Percentiles rank a stretch among this genome's conserved stretches.
Evolutionary conservation across 2,113 vertebrate genomes (phyloP).

Genomic region (Motacilla tschutschensis): DNA sequence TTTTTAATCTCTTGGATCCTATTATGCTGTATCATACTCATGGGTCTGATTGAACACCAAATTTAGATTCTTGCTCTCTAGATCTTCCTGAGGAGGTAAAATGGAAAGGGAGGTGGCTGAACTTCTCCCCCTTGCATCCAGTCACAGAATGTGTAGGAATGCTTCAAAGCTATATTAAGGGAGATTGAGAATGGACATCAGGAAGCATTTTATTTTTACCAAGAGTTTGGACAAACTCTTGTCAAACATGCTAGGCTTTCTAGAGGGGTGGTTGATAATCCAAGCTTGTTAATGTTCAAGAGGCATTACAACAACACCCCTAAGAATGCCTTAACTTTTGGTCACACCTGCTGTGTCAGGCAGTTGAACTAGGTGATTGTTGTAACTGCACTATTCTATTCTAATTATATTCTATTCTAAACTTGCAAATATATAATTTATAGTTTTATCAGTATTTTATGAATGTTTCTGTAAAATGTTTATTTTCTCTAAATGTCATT

Average conservation of each 20-base stretch:
- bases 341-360: not conserved
- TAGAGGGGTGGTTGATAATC: rapidly evolving
- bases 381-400: not conserved
- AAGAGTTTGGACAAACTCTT: not conserved
- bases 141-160: rapidly evolving
- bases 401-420: not conserved
- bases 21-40: not conserved
- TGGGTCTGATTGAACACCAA: rapidly evolving
- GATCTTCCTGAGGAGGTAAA: not conserved
- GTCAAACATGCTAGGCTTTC: not conserved
- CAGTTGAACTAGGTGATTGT: not conserved
- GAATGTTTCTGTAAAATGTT: not conserved
- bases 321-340: not conserved
- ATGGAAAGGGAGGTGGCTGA: not conserved
- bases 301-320: not conserved
- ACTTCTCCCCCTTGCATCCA: not conserved
- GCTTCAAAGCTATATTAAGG: not conserved
- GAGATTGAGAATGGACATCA: not conserved
- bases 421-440: not conserved
- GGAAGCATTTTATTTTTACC: not conserved
- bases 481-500: not conserved
- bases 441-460: not conserved
- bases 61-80: not conserved
- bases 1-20: not conserved
- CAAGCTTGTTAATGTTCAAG: not conserved